Evolutionary conservation across 2,797 vertebrate species (phyloP).

Genomic region (Pangasius sanitwongsei): DNA sequence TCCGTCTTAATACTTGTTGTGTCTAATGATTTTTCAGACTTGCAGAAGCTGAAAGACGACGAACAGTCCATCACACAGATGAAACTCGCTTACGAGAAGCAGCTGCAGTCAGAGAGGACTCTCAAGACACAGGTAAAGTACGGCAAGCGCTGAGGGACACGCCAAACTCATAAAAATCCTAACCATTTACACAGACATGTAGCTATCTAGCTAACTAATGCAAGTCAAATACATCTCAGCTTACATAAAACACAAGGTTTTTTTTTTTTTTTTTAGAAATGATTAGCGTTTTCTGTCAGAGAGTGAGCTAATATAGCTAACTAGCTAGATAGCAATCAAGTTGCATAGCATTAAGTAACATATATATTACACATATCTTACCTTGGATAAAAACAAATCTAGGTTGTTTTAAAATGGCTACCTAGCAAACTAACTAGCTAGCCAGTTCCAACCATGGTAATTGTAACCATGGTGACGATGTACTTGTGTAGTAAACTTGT

Average conservation of each 20-base stretch:
- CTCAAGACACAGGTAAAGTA: slow-evolving; percentile 91
- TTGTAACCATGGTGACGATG: neutral
- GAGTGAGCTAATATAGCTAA: neutral
- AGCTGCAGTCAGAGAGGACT: slow-evolving; percentile 91
- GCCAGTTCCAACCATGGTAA: neutral
- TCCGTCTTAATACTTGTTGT: neutral
- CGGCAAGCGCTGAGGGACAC: neutral
- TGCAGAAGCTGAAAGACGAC: slow-evolving; percentile 84
- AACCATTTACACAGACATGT: neutral
- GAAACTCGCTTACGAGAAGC: slow-evolving; percentile 90
- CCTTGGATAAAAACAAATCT: neutral
- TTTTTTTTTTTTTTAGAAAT: neutral
- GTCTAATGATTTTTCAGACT: slow-evolving; percentile 72
- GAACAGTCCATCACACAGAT: slow-evolving; percentile 83
- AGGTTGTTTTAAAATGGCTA: neutral
- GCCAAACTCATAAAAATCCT: neutral
- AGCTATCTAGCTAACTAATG: neutral
- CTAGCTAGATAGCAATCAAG: neutral
- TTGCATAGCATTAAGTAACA: neutral
- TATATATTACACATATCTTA: neutral
- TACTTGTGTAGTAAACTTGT: neutral
- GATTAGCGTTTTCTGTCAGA: neutral
- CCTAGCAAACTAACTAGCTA: neutral
- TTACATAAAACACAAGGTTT: neutral
- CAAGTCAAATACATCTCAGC: neutral